Percentiles rank a stretch among this genome's conserved stretches.
Evolutionary conservation across 1,140 invertebrate genomes (phyloP).

Genomic region (Drosophila lini): DNA sequence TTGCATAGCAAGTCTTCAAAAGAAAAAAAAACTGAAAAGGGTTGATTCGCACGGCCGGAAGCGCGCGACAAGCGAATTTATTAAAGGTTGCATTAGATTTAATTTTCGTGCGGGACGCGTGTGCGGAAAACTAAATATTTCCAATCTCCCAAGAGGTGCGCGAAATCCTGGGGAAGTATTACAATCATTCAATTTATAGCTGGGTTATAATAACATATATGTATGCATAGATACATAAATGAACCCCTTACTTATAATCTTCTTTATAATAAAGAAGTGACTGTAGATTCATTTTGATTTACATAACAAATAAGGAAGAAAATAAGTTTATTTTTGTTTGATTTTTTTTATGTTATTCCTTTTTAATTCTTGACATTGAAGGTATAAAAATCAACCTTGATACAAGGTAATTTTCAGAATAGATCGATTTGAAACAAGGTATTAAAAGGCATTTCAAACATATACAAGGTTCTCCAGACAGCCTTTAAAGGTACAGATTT

Average conservation of each 20-base stretch:
- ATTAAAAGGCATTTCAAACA: not conserved
- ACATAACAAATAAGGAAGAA: not conserved
- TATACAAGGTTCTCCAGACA: not conserved
- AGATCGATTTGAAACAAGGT: not conserved
- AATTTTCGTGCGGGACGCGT: conserved; percentile 67
- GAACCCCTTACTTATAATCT: not conserved
- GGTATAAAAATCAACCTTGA: not conserved
- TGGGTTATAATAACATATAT: not conserved
- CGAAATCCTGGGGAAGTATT: not conserved
- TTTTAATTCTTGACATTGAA: not conserved
- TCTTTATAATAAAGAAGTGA: not conserved
- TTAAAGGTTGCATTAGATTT: conserved; percentile 83
- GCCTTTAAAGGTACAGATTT: not conserved
- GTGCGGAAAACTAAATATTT: conserved; percentile 47
- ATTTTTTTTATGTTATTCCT: not conserved
- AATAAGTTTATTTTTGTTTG: too few species aligned
- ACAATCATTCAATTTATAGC: not conserved
- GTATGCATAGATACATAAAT: not conserved
- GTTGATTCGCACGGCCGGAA: conserved; percentile 72
- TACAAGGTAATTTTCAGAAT: not conserved
- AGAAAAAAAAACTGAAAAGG: conserved; percentile 64
- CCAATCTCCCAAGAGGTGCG: not conserved
- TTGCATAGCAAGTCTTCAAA: conserved; percentile 57
- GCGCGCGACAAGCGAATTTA: conserved; percentile 74
- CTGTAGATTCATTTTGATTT: not conserved